Percentiles rank a stretch among this genome's conserved stretches.
Evolutionary conservation across 2,113 vertebrate species (phyloP).

Genomic region (Callocephalon fimbriatum): DNA sequence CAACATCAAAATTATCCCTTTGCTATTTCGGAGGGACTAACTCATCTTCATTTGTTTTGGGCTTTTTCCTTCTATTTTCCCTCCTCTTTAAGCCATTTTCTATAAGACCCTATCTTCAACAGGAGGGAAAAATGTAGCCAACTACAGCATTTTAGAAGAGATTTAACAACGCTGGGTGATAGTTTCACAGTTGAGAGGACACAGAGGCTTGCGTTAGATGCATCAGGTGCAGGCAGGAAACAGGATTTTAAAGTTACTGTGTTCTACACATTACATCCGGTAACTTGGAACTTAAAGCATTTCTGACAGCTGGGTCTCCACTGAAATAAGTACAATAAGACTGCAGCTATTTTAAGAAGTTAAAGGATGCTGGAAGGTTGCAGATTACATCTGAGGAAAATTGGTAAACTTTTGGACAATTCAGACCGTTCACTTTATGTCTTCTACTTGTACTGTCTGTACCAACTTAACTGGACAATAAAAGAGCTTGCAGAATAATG

Average conservation of each 20-base stretch:
- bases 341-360: slow-evolving; percentile 73
- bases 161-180: neutral
- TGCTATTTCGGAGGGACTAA: neutral
- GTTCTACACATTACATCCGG: neutral
- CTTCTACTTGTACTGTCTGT: neutral
- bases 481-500: neutral
- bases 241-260: neutral
- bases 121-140: neutral
- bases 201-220: neutral
- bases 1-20: neutral
- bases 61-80: neutral
- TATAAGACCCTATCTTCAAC: neutral
- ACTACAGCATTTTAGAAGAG: neutral
- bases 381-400: slow-evolving; percentile 37
- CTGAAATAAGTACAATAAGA: slow-evolving; percentile 66
- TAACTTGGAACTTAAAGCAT: slow-evolving; percentile 13
- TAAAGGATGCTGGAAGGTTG: neutral
- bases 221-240: neutral
- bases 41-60: neutral
- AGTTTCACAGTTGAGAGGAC: neutral
- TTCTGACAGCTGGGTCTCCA: slow-evolving; percentile 71
- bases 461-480: neutral
- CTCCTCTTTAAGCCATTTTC: neutral
- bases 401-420: slow-evolving; percentile 37
- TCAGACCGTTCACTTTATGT: neutral